A percentile compares a stretch with the other conserved stretches of the same genome.
These are phyloP conservation scores for Thecophora atra DNA, from an alignment of 2,888 invertebrate species.

Conservation along the genomic window DNA sequence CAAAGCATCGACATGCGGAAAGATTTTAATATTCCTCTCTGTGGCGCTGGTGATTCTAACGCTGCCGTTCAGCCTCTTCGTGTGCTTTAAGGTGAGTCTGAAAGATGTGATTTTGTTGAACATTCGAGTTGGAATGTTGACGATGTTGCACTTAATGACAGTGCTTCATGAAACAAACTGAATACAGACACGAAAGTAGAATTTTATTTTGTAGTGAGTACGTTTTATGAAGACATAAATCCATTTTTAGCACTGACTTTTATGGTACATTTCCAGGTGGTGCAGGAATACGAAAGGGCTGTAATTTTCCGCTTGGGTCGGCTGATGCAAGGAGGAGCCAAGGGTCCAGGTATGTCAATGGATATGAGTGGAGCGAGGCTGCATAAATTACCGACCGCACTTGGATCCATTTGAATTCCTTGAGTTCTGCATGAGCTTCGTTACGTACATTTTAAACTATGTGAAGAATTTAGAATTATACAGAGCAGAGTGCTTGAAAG, in stretches of 20 bases:
- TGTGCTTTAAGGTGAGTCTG: slow-evolving; percentile 87
- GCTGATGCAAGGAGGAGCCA: slow-evolving; percentile 88
- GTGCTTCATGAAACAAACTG: background rate
- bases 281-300: slow-evolving; percentile 94
- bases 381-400: slow-evolving; percentile 52
- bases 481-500: no score
- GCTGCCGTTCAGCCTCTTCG: slow-evolving; percentile 90
- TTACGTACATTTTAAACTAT: no score
- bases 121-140: background rate
- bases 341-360: slow-evolving; percentile 81
- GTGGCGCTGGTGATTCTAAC: slow-evolving; percentile 85
- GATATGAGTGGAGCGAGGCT: background rate
- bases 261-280: slow-evolving; percentile 73
- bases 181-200: background rate
- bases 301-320: slow-evolving; percentile 94
- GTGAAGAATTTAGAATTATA: no score
- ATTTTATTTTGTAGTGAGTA: no score
- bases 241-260: background rate
- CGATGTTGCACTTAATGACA: background rate
- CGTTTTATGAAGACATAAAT: no score
- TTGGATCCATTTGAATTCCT: background rate
- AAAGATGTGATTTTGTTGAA: background rate
- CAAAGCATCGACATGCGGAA: slow-evolving; percentile 81
- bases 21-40: slow-evolving; percentile 81
- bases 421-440: no score